Percentiles rank a stretch among this genome's conserved stretches.
phyloP scores from a whole-genome alignment of 2,113 vertebrate genomes.

The Trachemys scripta region DNA sequence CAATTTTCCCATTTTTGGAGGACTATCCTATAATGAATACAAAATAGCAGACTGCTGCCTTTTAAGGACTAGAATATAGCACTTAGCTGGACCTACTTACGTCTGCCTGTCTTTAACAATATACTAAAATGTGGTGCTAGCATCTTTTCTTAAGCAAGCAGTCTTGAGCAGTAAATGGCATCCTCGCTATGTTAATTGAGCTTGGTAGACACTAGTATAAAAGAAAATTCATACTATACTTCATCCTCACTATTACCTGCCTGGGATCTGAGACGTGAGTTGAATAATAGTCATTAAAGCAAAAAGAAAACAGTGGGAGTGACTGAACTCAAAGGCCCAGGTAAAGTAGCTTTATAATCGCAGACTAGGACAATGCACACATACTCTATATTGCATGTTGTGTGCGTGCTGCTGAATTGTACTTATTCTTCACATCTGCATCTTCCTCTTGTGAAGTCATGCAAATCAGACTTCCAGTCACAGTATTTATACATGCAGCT shows the following conservation, averaged over 20 bases:
- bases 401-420: not conserved
- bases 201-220: not conserved
- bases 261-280: not conserved
- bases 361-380: not conserved
- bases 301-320: not conserved
- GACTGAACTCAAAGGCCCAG: not conserved
- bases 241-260: constrained; percentile 15
- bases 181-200: not conserved
- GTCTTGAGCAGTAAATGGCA: constrained; percentile 7
- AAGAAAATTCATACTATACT: not conserved
- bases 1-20: not conserved
- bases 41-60: not conserved
- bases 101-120: not conserved
- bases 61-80: not conserved
- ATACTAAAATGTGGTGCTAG: not conserved
- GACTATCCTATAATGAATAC: not conserved
- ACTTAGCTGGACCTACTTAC: not conserved
- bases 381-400: not conserved
- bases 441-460: not conserved
- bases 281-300: not conserved
- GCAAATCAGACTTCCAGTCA: not conserved
- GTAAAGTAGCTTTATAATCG: not conserved
- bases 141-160: not conserved
- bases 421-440: not conserved
- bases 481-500: not conserved